phyloP scores from a whole-genome alignment of 1,140 invertebrate species.

The Nomia melanderi region DNA sequence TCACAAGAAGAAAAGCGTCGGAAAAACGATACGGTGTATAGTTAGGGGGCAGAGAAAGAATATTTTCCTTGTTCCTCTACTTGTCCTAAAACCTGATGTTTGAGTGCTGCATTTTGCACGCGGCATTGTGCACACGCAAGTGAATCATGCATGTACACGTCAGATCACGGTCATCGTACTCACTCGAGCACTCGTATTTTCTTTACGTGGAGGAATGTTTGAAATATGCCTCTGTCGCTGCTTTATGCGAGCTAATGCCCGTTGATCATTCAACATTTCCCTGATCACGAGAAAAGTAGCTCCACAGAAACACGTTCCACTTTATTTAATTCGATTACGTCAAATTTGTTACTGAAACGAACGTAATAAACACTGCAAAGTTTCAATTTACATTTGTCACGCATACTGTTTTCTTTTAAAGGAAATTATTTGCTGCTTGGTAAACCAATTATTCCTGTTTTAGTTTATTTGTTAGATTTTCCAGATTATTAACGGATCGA shows the following conservation, averaged over 20 bases:
- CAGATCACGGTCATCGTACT: slow-evolving; percentile 42
- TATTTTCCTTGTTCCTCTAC: too few species aligned
- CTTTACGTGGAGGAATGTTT: slow-evolving; percentile 27
- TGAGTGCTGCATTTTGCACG: not conserved
- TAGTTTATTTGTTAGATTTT: too few species aligned
- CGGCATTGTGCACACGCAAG: not conserved
- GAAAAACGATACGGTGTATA: too few species aligned
- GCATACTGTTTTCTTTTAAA: too few species aligned
- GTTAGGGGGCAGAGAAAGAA: not conserved
- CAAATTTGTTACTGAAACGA: not conserved
- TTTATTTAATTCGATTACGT: not conserved
- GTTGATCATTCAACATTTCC: slow-evolving; percentile 3
- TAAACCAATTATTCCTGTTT: too few species aligned
- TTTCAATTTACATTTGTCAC: too few species aligned
- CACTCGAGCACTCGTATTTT: slow-evolving; percentile 19
- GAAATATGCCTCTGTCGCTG: slow-evolving; percentile 9
- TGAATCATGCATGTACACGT: slow-evolving; percentile 21
- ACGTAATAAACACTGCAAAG: not conserved
- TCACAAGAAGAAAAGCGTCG: not conserved
- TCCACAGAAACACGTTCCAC: not conserved
- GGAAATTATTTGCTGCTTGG: too few species aligned
- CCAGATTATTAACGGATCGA: not conserved
- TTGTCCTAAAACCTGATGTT: not conserved
- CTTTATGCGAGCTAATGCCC: not conserved
- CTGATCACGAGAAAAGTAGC: not conserved